Evolutionary conservation across 2,797 vertebrate genomes (phyloP), one percentile per base, ranked within the genome.

Genomic region (Ctenopoma kingsleyae): DNA sequence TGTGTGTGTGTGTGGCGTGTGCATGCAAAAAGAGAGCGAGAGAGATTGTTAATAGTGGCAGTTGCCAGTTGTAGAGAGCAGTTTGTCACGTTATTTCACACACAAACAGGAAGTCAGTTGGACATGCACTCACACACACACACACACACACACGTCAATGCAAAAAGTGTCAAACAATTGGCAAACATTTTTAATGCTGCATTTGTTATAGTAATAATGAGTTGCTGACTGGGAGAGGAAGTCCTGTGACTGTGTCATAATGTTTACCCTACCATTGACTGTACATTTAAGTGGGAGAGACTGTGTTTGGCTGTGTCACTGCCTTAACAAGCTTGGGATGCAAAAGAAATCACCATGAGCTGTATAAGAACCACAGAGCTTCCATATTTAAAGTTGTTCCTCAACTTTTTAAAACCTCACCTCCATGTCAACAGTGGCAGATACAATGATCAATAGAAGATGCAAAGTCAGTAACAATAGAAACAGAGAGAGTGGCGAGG

Each of bases 161-260:
- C 38, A 62, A 40, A 27, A 22, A 13, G 12, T 49, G 67, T 62
- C 65, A 51, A 46, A 61, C 56, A 43, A 56, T 46, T 56, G 47
- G 58, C 58, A 62, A 66, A 48, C 55, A 71, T 70, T 73, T 53
- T 56, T 49, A 57, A 68, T 46, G 75, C 49, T n/a, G 71, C 57
- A 55, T 74, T 62, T 68, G 64, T 57, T 63, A 44, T 20, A 12
- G 27, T 66, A 67, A 73, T 77, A 67, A 76, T 60, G 58, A 75
- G 54, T 43, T 48, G 40, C 47, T 57, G 43, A 59, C 60, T 61
- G 55, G 15, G 19, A 54, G 43, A 65, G 61, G 53, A 38, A 63
- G 50, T 48, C 48, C 22, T 51, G 15, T 61, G 35, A 44, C 30
- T 48, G 44, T 54, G 49, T 71, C 38, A 64, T 63, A 68, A 3